A percentile compares a stretch with the other conserved stretches of the same genome.
These are phyloP conservation scores for Halocaridina rubra DNA, from an alignment of 2,888 invertebrate species.

Conservation along the genomic window DNA sequence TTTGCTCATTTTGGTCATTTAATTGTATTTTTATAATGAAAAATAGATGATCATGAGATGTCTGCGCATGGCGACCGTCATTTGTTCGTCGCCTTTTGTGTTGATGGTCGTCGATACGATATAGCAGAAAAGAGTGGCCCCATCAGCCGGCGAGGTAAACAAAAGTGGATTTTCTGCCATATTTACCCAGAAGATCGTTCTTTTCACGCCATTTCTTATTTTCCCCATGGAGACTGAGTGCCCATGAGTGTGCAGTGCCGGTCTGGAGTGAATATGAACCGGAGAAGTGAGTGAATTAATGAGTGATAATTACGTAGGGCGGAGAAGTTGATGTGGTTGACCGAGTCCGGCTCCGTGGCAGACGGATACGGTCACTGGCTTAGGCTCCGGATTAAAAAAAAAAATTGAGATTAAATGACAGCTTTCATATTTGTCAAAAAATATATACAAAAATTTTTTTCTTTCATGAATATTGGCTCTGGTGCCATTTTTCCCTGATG, in stretches of 20 bases:
- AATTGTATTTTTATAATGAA: too few species aligned
- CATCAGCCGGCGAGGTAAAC: slow-evolving; percentile 28
- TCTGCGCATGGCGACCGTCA: slow-evolving; percentile 29
- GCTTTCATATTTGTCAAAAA: too few species aligned
- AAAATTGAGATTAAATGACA: too few species aligned
- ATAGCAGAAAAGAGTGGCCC: slow-evolving; percentile 45
- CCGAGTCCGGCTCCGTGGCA: slow-evolving; percentile 15
- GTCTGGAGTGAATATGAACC: background rate
- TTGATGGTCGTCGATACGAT: slow-evolving; percentile 41
- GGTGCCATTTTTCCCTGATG: too few species aligned
- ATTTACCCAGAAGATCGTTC: background rate
- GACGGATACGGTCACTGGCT: background rate
- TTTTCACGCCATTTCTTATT: background rate
- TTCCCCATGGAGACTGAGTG: background rate
- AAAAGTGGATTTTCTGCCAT: background rate
- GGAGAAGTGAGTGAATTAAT: background rate
- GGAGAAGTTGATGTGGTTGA: background rate
- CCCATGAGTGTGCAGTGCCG: background rate
- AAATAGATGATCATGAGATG: too few species aligned
- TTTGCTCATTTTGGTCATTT: too few species aligned
- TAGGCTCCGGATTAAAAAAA: background rate
- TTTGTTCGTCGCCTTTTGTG: slow-evolving; percentile 32
- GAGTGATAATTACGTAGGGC: background rate
- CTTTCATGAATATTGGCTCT: too few species aligned
- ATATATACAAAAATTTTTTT: too few species aligned